Evolutionary conservation across 2,113 vertebrate species (phyloP).

Genomic region (Cochlearius cochlearius): DNA sequence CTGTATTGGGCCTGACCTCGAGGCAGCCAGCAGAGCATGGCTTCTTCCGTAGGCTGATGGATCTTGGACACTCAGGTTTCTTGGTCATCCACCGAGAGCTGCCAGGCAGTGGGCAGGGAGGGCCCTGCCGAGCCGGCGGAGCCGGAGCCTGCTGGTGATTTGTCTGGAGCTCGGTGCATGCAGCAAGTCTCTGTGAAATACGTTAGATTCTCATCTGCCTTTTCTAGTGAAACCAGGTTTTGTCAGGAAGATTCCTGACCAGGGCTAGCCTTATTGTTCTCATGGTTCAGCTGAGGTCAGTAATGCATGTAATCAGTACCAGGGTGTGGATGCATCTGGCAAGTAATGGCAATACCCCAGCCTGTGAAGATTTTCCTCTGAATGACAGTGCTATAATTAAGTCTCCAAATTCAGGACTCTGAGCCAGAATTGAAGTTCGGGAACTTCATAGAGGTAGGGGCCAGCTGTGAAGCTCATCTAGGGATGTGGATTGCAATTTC

Average conservation of each 20-base stretch:
- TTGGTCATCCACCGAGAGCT: neutral
- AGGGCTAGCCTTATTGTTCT: slow-evolving; percentile 46
- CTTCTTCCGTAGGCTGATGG: neutral
- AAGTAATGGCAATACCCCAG: slow-evolving; percentile 58
- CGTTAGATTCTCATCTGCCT: neutral
- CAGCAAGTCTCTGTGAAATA: neutral
- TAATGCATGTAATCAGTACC: slow-evolving; percentile 57
- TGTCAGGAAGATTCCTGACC: slow-evolving; percentile 52
- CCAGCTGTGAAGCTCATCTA: slow-evolving; percentile 53
- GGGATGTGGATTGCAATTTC: slow-evolving; percentile 44
- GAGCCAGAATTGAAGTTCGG: slow-evolving; percentile 44
- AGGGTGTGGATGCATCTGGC: slow-evolving; percentile 60
- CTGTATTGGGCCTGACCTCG: neutral
- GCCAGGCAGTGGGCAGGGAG: neutral
- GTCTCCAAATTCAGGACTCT: slow-evolving; percentile 50
- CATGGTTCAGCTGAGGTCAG: slow-evolving; percentile 65
- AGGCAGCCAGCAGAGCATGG: neutral
- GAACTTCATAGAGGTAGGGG: slow-evolving; percentile 29
- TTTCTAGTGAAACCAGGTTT: slow-evolving; percentile 13
- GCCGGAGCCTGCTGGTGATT: neutral
- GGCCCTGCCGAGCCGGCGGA: neutral
- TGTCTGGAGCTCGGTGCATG: neutral
- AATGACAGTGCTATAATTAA: slow-evolving; percentile 66
- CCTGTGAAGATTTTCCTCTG: slow-evolving; percentile 56
- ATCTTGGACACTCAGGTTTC: neutral